Evolutionary conservation across 2,113 vertebrate species (phyloP).

Genomic region (Macheiramphus alcinus): DNA sequence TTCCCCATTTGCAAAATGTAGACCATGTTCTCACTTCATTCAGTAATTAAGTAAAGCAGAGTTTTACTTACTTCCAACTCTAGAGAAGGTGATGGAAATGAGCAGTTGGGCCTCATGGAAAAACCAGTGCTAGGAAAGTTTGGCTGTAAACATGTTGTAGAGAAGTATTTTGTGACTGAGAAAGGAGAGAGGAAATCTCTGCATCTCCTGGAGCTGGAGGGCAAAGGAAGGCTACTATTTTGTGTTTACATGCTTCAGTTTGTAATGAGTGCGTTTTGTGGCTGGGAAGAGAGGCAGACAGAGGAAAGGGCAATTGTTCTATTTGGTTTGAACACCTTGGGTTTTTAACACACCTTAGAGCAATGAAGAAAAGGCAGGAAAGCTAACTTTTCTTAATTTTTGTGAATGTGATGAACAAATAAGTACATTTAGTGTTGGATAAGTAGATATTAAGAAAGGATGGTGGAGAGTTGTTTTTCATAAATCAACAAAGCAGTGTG

Average conservation of each 20-base stretch:
- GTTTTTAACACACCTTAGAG: background rate
- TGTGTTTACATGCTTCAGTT: background rate
- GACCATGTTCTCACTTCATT: background rate
- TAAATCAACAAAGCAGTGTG: background rate
- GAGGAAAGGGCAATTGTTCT: background rate
- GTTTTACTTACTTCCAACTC: background rate
- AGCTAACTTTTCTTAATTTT: background rate
- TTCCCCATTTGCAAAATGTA: background rate
- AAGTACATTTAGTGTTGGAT: background rate
- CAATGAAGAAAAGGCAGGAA: background rate
- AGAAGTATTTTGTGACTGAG: background rate
- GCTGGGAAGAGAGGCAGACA: background rate
- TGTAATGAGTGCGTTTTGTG: background rate
- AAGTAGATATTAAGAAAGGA: background rate
- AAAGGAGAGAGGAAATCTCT: background rate
- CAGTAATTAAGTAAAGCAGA: background rate
- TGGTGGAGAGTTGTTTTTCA: accelerated
- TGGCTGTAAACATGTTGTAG: accelerated
- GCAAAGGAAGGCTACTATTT: background rate
- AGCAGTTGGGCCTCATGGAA: background rate
- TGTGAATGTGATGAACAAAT: background rate
- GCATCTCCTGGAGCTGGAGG: background rate
- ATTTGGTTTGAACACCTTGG: background rate
- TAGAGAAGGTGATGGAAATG: background rate
- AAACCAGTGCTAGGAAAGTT: background rate